These are phyloP conservation scores for Pelobates fuscus DNA, from an alignment of 2,113 vertebrate genomes.

Conservation along the genomic window DNA sequence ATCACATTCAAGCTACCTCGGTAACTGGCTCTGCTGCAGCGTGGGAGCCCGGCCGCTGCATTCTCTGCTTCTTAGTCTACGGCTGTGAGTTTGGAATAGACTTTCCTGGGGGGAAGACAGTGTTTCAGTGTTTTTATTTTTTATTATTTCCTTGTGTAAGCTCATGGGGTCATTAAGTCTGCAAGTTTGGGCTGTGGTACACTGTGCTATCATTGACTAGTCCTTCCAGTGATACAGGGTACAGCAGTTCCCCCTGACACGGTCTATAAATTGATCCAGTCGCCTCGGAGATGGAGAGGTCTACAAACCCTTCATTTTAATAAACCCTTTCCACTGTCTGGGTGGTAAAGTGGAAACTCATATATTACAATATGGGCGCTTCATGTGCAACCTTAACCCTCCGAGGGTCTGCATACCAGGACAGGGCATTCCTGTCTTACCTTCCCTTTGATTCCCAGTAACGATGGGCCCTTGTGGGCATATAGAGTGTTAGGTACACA, in stretches of 20 bases:
- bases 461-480: background rate
- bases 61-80: constrained; percentile 22
- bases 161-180: background rate
- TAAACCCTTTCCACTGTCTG: background rate
- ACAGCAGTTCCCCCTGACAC: too few species aligned
- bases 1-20: constrained; percentile 36
- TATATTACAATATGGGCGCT: too few species aligned
- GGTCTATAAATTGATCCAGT: too few species aligned
- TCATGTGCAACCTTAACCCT: background rate
- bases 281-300: too few species aligned
- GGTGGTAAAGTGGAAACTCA: too few species aligned
- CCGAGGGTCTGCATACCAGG: too few species aligned
- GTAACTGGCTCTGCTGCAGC: constrained; percentile 25
- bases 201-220: too few species aligned
- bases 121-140: background rate
- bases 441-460: background rate
- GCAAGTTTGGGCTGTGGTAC: background rate
- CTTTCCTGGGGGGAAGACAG: background rate
- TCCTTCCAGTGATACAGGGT: too few species aligned
- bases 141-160: background rate
- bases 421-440: too few species aligned
- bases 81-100: constrained; percentile 20
- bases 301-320: too few species aligned
- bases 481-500: constrained; percentile 4
- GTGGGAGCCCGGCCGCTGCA: constrained; percentile 21